Conservation (phyloP, 2,797 vertebrate genomes). For the Morus bassanus region DNA sequence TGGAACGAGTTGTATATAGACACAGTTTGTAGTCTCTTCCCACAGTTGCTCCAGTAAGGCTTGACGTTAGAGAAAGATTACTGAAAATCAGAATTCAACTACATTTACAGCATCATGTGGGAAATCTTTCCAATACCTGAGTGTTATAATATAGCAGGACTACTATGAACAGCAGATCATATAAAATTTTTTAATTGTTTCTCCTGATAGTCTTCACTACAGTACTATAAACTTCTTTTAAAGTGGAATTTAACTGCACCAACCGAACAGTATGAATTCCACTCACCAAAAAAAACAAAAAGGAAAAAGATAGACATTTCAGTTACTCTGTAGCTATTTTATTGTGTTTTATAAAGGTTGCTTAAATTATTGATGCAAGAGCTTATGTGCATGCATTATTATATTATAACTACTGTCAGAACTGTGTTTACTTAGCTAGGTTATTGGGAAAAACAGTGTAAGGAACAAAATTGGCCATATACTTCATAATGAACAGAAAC, state of each 20-base stretch:
- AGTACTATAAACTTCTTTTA: background rate
- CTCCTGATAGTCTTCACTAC: background rate
- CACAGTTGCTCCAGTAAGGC: background rate
- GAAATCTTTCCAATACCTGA: background rate
- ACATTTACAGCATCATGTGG: background rate
- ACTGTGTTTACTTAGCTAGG: background rate
- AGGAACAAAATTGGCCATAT: background rate
- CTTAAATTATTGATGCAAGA: background rate
- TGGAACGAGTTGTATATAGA: background rate
- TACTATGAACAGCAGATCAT: background rate
- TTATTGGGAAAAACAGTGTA: background rate
- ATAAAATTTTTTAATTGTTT: background rate
- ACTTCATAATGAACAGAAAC: background rate
- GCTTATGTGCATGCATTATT: background rate
- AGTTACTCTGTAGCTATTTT: background rate
- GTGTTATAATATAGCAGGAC: background rate
- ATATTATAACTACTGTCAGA: background rate
- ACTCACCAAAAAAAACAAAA: background rate
- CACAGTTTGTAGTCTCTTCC: background rate
- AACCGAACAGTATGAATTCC: background rate
- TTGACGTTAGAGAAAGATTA: background rate
- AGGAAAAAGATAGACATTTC: background rate
- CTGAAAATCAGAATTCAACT: background rate
- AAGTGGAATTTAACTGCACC: background rate
- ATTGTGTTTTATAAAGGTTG: background rate